phyloP scores from a whole-genome alignment of 2,888 invertebrate genomes.

The Agrenia bidenticulata region DNA sequence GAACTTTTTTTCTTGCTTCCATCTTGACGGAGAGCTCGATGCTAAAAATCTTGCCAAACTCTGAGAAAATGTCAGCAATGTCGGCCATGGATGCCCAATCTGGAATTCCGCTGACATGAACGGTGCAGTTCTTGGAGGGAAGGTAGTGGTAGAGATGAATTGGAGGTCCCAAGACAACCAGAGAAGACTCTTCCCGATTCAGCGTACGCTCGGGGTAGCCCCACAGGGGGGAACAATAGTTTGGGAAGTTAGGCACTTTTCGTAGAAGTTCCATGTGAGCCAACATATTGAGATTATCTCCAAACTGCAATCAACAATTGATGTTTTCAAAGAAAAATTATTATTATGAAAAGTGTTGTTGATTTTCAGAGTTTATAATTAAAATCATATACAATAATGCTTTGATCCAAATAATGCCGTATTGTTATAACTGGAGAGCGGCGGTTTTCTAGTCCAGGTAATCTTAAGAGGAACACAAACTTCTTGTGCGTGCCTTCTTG shows the following conservation, averaged over 20 bases:
- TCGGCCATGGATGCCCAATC: conserved; percentile 49
- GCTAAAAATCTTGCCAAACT: conserved; percentile 47
- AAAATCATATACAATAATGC: too few relatives aligned
- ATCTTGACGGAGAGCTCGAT: conserved; percentile 45
- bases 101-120: conserved; percentile 42
- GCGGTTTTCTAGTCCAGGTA: too few relatives aligned
- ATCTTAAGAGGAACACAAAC: too few relatives aligned
- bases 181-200: conserved; percentile 33
- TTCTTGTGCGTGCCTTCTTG: too few relatives aligned
- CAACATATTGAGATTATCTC: conserved; percentile 20
- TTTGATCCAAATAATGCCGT: too few relatives aligned
- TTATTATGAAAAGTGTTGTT: too few relatives aligned
- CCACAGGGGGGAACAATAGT: conserved; percentile 40
- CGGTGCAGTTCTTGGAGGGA: conserved; percentile 45
- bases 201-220: conserved; percentile 46
- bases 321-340: too few relatives aligned
- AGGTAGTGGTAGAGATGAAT: conserved; percentile 44
- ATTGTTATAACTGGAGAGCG: too few relatives aligned
- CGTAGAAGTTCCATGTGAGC: conserved; percentile 38
- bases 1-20: conserved; percentile 8
- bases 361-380: too few relatives aligned
- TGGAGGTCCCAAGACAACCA: conserved; percentile 48
- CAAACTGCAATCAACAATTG: too few relatives aligned
- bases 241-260: conserved; percentile 47
- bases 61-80: conserved; percentile 43